phyloP scores from a whole-genome alignment of 2,113 vertebrate species.

The Apistogramma diplotaenia region DNA sequence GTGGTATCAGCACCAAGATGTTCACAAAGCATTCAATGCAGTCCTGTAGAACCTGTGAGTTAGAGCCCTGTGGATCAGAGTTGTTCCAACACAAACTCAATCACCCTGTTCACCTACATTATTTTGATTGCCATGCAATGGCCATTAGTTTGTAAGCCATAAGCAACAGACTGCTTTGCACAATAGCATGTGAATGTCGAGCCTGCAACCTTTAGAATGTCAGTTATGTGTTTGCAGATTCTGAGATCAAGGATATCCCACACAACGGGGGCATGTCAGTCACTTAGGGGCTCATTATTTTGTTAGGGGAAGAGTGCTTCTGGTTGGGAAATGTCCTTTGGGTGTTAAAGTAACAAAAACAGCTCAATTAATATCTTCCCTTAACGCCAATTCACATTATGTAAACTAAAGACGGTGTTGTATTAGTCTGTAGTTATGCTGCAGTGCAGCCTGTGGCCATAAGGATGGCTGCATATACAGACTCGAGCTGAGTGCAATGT shows the following conservation, averaged over 20 bases:
- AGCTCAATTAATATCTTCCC: not conserved
- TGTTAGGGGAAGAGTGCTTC: not conserved
- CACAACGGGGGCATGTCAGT: not conserved
- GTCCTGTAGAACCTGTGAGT: no score
- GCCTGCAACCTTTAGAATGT: not conserved
- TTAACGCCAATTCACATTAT: not conserved
- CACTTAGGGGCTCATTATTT: conserved; percentile 29
- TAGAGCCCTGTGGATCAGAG: no score
- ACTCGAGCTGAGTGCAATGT: not conserved
- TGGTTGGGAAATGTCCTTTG: not conserved
- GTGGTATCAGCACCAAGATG: not conserved
- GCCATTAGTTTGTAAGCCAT: not conserved
- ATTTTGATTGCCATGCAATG: not conserved
- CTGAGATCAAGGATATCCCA: not conserved
- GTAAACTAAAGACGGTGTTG: not conserved
- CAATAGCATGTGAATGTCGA: not conserved
- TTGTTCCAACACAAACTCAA: not conserved
- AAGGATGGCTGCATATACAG: not conserved
- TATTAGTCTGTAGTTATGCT: not conserved
- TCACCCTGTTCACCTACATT: not conserved
- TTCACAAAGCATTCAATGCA: no score
- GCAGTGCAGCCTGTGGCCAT: not conserved
- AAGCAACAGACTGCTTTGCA: not conserved
- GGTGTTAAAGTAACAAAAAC: not conserved
- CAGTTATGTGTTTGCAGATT: not conserved